Conservation (phyloP, 2,797 vertebrate species). For the Siniperca scherzeri region DNA sequence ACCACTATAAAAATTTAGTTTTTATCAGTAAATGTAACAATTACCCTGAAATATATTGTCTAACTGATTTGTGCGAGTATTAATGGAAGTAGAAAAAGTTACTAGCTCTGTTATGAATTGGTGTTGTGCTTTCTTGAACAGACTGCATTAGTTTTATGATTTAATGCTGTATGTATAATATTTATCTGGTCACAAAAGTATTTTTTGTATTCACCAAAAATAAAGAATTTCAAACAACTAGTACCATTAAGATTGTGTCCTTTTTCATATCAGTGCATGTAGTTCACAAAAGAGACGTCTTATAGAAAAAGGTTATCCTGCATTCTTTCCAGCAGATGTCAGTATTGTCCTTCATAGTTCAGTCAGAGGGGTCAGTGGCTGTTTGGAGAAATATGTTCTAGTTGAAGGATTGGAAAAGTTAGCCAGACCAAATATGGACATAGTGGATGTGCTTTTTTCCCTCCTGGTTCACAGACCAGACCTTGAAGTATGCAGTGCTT, state of each 20-base stretch:
- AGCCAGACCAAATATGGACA: conserved; percentile 86
- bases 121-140: conserved; percentile 86
- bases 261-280: not conserved
- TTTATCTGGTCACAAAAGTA: conserved; percentile 91
- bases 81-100: conserved; percentile 73
- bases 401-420: conserved; percentile 67
- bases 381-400: conserved; percentile 65
- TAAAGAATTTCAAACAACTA: conserved; percentile 82
- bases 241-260: not conserved
- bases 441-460: conserved; percentile 68
- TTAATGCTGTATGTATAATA: conserved; percentile 85
- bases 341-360: conserved; percentile 64
- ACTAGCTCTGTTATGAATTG: conserved; percentile 81
- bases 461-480: conserved; percentile 64
- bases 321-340: conserved; percentile 86
- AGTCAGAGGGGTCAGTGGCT: conserved; percentile 49
- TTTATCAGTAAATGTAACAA: conserved; percentile 80
- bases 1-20: conserved; percentile 64
- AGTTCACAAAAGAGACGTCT: not conserved
- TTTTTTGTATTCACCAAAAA: conserved; percentile 92
- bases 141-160: conserved; percentile 81
- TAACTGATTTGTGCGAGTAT: conserved; percentile 81
- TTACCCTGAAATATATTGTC: conserved; percentile 81
- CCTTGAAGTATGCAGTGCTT: conserved; percentile 67
- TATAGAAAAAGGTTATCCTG: not conserved